Evolutionary conservation across 2,888 invertebrate species (phyloP).

Genomic region (Heptascelio sp.): DNA sequence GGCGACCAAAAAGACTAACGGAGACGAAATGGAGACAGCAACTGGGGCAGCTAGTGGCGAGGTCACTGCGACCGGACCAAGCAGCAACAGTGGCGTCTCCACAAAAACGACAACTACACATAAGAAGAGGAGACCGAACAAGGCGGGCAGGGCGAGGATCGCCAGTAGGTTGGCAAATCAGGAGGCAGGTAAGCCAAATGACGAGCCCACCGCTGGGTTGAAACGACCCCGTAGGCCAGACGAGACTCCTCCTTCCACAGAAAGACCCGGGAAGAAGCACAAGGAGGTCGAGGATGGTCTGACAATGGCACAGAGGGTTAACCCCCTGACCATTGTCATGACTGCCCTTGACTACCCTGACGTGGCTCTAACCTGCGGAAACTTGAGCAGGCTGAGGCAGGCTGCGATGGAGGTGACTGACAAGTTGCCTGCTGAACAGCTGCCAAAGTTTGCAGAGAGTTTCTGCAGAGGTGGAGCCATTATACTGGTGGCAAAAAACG

Average conservation of each 20-base stretch:
- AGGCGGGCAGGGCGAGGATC: no score
- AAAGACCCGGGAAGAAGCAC: background rate
- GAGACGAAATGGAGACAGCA: no score
- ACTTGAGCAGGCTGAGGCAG: background rate
- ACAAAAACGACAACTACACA: no score
- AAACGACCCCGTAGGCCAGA: background rate
- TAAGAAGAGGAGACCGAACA: no score
- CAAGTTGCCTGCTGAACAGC: background rate
- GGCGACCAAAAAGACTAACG: no score
- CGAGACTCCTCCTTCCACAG: background rate
- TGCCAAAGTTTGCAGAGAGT: background rate
- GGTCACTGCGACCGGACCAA: no score
- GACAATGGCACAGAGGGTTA: conserved; percentile 6
- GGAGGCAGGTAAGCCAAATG: no score
- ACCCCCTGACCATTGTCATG: background rate
- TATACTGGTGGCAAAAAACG: background rate
- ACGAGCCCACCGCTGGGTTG: no score
- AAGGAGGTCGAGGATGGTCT: background rate
- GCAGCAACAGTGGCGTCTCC: no score
- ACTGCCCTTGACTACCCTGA: background rate
- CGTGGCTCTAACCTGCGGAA: background rate
- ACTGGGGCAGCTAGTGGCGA: no score
- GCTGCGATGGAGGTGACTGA: background rate
- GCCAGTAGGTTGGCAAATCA: no score
- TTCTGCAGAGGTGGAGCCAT: background rate